Base-by-base conservation (phyloP, 2,888 invertebrate genomes). In the Lamproptera curius region DNA sequence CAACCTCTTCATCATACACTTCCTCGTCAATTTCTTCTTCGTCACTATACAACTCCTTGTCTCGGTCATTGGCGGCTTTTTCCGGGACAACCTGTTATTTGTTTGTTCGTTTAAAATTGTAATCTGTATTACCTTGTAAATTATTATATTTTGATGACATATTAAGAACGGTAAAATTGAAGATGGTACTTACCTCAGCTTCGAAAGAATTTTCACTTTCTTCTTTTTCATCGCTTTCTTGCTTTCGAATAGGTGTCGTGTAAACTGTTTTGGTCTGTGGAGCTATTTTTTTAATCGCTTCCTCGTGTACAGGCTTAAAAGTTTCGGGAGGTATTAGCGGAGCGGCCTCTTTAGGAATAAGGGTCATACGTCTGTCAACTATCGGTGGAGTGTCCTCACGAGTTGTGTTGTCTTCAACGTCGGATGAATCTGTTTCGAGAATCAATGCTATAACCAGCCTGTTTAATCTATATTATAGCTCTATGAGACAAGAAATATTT, bases 291-390 rank as follows among this genome's bases (percentile, higher is more conserved):
- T 53, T 47, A 38, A 59, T 47, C 36, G 50, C 42, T 46, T 53
- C 48, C 16, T 56, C 34, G 11, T 54, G 46, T 37, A 50, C 31
- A 16, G 42, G 52, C 15, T 50, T 23, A 16, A 43, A 36, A 16
- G 42, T 41, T n/a, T 46, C 46, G 13, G 39, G 43, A 70, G 60
- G 71, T 68, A 73, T 70, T 59, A 63, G 51, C 26, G 50, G 50
- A 9, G 62, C 44, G 34, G 63, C 54, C 59, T 78, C 78, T 61
- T 80, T 75, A 6, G 75, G 58, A 57, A 84, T 65, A 26, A 86
- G 72, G 31, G 86, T 86, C 85, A 87, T 83, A 52, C 88, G 76
- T 46, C 86, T 73, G 56, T 79, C 79, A n/a, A 67, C 55, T 41
- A 74, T 50, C 20, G 58, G 37, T 3, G 84, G 76, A 4, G 80